A percentile compares a stretch with the other conserved stretches of the same genome.
Conservation (phyloP, 1,140 invertebrate genomes). For the Papilio xuthus region DNA sequence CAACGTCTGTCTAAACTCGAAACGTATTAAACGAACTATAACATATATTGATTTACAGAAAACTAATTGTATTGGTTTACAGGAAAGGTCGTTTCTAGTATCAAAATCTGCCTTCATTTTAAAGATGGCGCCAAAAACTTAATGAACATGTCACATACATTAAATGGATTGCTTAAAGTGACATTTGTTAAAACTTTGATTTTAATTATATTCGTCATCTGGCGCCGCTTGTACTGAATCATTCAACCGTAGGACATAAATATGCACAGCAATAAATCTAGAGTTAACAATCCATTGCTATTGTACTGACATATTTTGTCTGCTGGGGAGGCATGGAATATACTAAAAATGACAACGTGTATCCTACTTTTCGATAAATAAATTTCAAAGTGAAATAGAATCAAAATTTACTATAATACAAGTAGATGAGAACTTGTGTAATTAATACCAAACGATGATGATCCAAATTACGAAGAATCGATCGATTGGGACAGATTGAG, state of each 20-base stretch:
- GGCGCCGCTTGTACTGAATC: not conserved
- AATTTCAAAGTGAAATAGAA: not conserved
- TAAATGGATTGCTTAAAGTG: not conserved
- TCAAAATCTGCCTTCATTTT: no score
- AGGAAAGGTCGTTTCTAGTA: no score
- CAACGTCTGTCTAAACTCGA: not conserved
- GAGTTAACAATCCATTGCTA: constrained; percentile 22
- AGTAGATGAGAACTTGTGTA: not conserved
- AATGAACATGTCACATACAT: not conserved
- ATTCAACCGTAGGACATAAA: constrained; percentile 7
- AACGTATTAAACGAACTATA: not conserved
- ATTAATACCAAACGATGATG: not conserved
- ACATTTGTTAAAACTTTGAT: not conserved
- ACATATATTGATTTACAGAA: not conserved
- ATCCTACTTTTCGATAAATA: not conserved
- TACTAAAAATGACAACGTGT: not conserved
- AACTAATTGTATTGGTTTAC: no score
- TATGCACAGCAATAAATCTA: constrained; percentile 27
- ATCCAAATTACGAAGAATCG: no score
- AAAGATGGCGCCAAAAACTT: not conserved
- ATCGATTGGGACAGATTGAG: no score
- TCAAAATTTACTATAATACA: not conserved
- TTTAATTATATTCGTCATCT: constrained; percentile 9
- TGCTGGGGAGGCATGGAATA: not conserved
- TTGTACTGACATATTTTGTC: constrained; percentile 5